Percentiles rank a stretch among this genome's conserved stretches.
Conservation (phyloP, 2,113 vertebrate genomes). For the Suricata suricatta region DNA sequence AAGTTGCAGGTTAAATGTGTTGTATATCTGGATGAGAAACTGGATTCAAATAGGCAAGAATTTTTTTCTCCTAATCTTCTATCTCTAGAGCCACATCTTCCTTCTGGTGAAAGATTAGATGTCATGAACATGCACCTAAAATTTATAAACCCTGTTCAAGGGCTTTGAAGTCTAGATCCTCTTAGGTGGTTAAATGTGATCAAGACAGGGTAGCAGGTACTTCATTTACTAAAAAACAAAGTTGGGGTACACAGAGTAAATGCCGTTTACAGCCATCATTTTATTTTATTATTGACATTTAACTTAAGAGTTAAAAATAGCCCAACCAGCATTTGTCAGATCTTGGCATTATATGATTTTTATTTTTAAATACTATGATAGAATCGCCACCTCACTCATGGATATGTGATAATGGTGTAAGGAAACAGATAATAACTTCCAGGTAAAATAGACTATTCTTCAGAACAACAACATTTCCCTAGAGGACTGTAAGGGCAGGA, state of each 20-base stretch:
- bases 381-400: background rate
- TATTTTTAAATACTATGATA: background rate
- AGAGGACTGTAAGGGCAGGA: background rate
- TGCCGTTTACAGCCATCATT: background rate
- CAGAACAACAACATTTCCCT: background rate
- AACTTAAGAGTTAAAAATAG: background rate
- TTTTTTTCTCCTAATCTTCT: conserved; percentile 4
- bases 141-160: background rate
- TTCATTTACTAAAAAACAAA: background rate
- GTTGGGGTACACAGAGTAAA: background rate
- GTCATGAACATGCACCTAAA: background rate
- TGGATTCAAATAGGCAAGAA: background rate
- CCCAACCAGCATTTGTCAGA: background rate
- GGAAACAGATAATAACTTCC: background rate
- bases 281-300: background rate
- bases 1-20: background rate
- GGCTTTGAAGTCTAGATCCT: background rate
- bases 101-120: background rate
- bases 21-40: background rate
- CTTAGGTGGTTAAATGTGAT: background rate
- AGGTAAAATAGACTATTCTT: background rate
- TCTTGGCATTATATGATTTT: background rate
- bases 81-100: background rate
- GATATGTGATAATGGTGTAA: background rate
- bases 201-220: background rate